These are phyloP conservation scores for Zaprionus bogoriensis DNA, from an alignment of 2,888 invertebrate species.

Conservation along the genomic window DNA sequence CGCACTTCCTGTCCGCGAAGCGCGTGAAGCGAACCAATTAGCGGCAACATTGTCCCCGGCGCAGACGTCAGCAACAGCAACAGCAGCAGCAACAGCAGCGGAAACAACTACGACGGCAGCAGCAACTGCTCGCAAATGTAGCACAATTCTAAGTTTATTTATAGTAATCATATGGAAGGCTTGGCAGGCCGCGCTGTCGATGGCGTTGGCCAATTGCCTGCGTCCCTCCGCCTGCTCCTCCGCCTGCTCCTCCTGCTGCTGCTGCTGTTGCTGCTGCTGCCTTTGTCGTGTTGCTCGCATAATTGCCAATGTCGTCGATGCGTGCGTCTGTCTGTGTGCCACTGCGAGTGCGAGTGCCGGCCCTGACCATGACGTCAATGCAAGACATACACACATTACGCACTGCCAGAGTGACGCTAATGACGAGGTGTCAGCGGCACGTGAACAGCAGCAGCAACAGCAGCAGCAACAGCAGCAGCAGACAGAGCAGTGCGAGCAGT, in stretches of 20 bases:
- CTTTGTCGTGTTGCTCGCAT: no score
- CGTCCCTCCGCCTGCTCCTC: no score
- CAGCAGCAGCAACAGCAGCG: conserved; percentile 27
- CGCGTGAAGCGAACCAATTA: conserved; percentile 66
- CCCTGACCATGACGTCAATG: conserved; percentile 65
- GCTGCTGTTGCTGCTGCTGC: no score
- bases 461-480: conserved; percentile 25
- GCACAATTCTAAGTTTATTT: conserved; percentile 77
- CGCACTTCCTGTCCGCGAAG: conserved; percentile 63
- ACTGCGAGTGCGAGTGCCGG: conserved; percentile 28
- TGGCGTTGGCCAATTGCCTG: conserved; percentile 52
- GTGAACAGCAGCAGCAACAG: conserved; percentile 57
- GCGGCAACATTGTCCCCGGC: conserved; percentile 60
- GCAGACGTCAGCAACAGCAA: conserved; percentile 44
- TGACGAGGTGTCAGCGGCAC: conserved; percentile 80
- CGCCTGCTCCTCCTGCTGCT: no score
- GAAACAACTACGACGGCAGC: conserved; percentile 20
- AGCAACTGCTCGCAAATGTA: conserved; percentile 60
- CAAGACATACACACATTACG: conserved; percentile 28
- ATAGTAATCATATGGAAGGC: conserved; percentile 72
- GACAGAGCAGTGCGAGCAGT: conserved; percentile 32
- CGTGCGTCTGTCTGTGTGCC: background rate
- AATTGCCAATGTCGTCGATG: conserved; percentile 36
- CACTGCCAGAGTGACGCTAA: conserved; percentile 56
- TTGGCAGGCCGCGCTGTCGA: conserved; percentile 52